Evolutionary conservation across 2,888 invertebrate genomes (phyloP).

Genomic region (Caenorhabditis angaria): DNA sequence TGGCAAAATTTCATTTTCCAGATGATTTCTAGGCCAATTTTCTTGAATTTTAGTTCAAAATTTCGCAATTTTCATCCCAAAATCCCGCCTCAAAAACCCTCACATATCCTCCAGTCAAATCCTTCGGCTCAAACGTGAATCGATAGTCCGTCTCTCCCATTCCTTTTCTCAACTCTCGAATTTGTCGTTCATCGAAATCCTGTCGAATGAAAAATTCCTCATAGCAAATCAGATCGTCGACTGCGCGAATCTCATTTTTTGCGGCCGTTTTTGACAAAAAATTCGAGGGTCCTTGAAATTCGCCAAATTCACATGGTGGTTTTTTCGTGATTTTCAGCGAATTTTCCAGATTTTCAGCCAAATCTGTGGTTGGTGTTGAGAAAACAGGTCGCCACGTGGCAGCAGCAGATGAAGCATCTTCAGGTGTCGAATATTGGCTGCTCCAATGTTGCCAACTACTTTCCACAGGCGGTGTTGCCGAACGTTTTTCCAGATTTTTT

Average conservation of each 20-base stretch:
- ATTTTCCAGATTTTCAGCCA: neutral
- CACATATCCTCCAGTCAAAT: conserved; percentile 16
- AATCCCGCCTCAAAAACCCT: neutral
- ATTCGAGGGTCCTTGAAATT: neutral
- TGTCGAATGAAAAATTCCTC: conserved; percentile 15
- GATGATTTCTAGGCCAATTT: neutral
- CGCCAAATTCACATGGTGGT: neutral
- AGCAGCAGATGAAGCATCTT: neutral
- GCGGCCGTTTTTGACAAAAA: too few species aligned
- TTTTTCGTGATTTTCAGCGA: neutral
- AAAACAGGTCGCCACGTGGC: neutral
- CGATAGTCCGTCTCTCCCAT: neutral
- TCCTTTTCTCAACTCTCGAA: neutral
- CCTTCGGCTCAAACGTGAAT: conserved; percentile 11
- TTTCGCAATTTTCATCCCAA: too few species aligned
- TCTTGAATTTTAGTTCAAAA: neutral
- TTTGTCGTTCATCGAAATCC: neutral
- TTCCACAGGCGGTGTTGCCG: neutral
- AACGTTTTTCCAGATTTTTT: neutral
- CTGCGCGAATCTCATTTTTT: neutral
- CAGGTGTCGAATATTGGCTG: neutral
- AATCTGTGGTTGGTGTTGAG: neutral
- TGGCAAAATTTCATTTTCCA: neutral
- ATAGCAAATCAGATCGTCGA: neutral
- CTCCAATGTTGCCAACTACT: neutral